Evolutionary conservation across 2,113 vertebrate genomes (phyloP).

Genomic region (Ammodytes dubius): DNA sequence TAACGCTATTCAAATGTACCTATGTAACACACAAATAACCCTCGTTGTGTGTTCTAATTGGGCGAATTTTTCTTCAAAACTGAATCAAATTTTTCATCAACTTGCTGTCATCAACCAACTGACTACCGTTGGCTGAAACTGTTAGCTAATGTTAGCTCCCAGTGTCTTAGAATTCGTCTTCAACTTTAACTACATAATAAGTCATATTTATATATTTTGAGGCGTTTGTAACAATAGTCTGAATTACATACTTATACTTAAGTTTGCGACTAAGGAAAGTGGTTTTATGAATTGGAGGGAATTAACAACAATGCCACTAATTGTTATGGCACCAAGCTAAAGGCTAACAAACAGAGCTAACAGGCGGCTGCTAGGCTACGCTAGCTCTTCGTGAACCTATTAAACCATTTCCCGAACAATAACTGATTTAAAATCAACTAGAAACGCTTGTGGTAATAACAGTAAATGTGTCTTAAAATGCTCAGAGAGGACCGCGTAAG

Average conservation of each 20-base stretch:
- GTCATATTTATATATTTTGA: background rate
- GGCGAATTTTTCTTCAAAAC: background rate
- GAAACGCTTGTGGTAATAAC: background rate
- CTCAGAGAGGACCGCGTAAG: rapidly evolving
- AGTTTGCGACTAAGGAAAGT: background rate
- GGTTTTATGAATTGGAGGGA: background rate
- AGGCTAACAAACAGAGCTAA: constrained; percentile 4
- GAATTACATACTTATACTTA: too few species aligned
- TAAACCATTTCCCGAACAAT: background rate
- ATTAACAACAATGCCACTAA: background rate
- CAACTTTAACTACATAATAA: background rate
- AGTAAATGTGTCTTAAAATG: rapidly evolving
- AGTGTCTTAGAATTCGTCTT: background rate
- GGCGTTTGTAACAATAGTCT: too few species aligned
- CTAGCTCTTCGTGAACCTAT: constrained; percentile 7
- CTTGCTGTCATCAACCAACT: background rate
- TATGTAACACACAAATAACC: background rate
- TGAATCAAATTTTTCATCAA: background rate
- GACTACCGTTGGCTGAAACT: background rate
- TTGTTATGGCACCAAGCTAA: background rate
- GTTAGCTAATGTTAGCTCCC: background rate
- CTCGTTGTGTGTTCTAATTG: rapidly evolving
- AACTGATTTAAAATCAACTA: background rate
- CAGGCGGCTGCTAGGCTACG: background rate
- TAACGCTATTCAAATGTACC: background rate